phyloP scores from a whole-genome alignment of 1,140 invertebrate species.

The Drosophila willistoni region DNA sequence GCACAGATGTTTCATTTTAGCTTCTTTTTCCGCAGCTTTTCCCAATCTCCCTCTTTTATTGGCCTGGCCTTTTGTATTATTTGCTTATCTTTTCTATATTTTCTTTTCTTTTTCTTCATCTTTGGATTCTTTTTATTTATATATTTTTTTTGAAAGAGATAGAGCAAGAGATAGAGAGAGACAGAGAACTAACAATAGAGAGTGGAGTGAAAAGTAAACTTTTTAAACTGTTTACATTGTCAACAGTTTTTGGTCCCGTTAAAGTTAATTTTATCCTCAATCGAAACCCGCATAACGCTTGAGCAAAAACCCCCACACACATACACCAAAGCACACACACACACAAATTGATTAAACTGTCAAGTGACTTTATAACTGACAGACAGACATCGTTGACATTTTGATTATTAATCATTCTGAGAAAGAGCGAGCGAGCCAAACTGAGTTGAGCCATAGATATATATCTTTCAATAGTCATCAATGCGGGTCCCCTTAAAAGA shows the following conservation, averaged over 20 bases:
- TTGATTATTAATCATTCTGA: constrained; percentile 76
- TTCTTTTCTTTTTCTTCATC: not conserved
- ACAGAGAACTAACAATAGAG: constrained; percentile 14
- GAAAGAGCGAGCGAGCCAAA: constrained; percentile 15
- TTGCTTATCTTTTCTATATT: constrained; percentile 43
- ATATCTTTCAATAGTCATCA: constrained; percentile 46
- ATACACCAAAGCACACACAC: constrained; percentile 16
- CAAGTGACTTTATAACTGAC: constrained; percentile 77
- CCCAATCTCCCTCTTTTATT: constrained; percentile 34
- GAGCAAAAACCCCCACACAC: constrained; percentile 30
- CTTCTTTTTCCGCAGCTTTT: not conserved
- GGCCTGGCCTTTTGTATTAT: constrained; percentile 44
- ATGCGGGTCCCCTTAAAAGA: constrained; percentile 55
- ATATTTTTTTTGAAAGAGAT: not conserved
- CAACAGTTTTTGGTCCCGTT: constrained; percentile 36
- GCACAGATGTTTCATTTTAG: constrained; percentile 60
- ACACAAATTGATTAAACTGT: constrained; percentile 78
- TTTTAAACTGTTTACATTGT: constrained; percentile 62
- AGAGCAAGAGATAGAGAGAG: not conserved
- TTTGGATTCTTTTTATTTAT: not conserved
- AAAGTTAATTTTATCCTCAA: constrained; percentile 29
- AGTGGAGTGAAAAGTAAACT: constrained; percentile 52
- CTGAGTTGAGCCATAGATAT: constrained; percentile 13
- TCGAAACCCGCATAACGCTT: constrained; percentile 49
- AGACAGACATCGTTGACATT: constrained; percentile 72